A percentile compares a stretch with the other conserved stretches of the same genome.
phyloP scores from a whole-genome alignment of 2,797 vertebrate genomes.

The Hafferia zeledoni region DNA sequence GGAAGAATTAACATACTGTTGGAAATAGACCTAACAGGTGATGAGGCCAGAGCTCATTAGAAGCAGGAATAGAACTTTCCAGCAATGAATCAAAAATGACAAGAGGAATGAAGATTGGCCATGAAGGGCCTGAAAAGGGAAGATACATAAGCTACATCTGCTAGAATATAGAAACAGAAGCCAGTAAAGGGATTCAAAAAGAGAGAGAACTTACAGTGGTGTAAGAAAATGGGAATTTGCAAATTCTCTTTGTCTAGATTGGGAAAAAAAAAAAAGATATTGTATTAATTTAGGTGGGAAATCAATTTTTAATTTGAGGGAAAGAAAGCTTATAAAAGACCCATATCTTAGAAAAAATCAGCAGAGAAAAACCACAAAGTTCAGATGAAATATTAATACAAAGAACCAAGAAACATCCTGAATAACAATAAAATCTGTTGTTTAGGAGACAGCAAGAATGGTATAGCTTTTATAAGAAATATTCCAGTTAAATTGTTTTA shows the following conservation, averaged over 20 bases:
- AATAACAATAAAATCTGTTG: neutral
- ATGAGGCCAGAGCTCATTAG: neutral
- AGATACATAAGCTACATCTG: neutral
- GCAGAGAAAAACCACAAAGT: neutral
- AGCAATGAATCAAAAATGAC: neutral
- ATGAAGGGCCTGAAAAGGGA: neutral
- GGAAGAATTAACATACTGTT: neutral
- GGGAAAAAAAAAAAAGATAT: neutral
- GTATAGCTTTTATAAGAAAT: neutral
- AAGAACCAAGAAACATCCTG: neutral
- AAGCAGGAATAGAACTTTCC: neutral
- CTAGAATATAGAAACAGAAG: neutral
- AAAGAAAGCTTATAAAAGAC: neutral
- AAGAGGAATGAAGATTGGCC: neutral
- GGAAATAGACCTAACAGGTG: neutral
- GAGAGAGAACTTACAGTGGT: neutral
- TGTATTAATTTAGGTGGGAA: neutral
- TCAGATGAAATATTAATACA: neutral
- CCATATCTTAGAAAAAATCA: neutral
- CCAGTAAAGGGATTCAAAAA: neutral
- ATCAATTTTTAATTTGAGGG: neutral
- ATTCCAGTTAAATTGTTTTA: neutral
- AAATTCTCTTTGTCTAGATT: neutral
- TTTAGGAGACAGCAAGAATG: neutral
- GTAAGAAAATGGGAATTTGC: neutral